Evolutionary conservation across 1,140 invertebrate species (phyloP).

Genomic region (Rhagoletis zephyria): DNA sequence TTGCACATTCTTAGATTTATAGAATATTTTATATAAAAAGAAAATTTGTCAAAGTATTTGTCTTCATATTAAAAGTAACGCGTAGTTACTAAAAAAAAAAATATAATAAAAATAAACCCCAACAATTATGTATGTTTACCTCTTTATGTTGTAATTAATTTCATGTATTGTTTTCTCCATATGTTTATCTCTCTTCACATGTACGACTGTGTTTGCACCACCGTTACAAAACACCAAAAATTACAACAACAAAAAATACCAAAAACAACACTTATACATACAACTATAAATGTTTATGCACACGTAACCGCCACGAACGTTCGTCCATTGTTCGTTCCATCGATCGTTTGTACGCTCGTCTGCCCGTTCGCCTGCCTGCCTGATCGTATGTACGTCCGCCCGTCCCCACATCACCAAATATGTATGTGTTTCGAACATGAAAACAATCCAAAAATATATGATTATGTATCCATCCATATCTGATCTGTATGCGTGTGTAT

Average conservation of each 20-base stretch:
- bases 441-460: neutral
- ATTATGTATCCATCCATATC: neutral
- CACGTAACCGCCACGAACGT: conserved; percentile 25
- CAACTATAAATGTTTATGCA: conserved; percentile 29
- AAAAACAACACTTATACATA: conserved; percentile 11
- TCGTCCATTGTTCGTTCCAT: neutral
- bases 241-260: no score
- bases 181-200: conserved; percentile 43
- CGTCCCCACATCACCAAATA: conserved; percentile 23
- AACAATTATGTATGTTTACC: no score
- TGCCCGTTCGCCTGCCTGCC: neutral
- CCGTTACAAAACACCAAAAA: conserved; percentile 7
- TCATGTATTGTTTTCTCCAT: conserved; percentile 6
- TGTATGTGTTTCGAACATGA: conserved; percentile 10
- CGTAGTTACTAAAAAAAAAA: no score
- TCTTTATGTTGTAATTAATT: neutral
- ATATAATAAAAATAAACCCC: no score
- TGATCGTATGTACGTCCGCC: no score
- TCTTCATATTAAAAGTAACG: no score
- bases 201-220: conserved; percentile 33
- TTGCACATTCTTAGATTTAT: no score
- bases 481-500: neutral
- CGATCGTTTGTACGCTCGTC: neutral
- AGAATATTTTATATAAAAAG: no score
- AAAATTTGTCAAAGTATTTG: no score